Base-by-base conservation (phyloP, 2,113 vertebrate genomes). In the Agelaius tricolor region DNA sequence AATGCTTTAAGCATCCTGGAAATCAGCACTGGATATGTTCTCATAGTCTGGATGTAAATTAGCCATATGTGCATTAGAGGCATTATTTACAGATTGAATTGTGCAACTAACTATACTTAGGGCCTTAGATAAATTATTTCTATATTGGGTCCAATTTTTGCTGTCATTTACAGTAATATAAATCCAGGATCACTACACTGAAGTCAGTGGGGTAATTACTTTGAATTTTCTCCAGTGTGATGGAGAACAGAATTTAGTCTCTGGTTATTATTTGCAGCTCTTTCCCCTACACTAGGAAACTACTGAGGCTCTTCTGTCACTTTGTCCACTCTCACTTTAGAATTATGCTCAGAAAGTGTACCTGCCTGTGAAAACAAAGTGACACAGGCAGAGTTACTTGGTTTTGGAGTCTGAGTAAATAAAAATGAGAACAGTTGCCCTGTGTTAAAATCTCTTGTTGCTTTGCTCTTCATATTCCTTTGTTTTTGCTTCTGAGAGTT, bases 81-180 rank as follows among this genome's bases (percentile, higher is more conserved):
- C 90, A 94, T 96, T 97, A 97, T 95, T 90, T 97, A 92, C 96
- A 96, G 96, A 97, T 91, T 96, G 95, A 96, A 93, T 84, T 97
- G 88, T 92, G 81, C 89, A 96, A 93, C 93, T 91, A 94, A 84
- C 91, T 96, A 63, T 93, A 93, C 82, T 96, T 94, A 85, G 83
- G 78, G 65, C 41, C 75, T 92, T 94, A 94, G 90, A 90, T 96
- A 94, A 94, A 95, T 96, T 80, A 96, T 87, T 90, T 96, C 77
- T 94, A 88, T 68, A 81, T 80, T 73, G 82, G 57, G 93, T 94
- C 88, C 92, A 97, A 95, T 94, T 96, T 90, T 93, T 97, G 58
- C 87, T 95, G 93, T 96, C 95, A 93, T 95, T 96, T 94, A 86
- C 61, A 62, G 92, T 85, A 88, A 91, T 77, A 76, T 86, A 96